Conservation (phyloP, 1,140 invertebrate genomes). For the Phenacoccus solenopsis region DNA sequence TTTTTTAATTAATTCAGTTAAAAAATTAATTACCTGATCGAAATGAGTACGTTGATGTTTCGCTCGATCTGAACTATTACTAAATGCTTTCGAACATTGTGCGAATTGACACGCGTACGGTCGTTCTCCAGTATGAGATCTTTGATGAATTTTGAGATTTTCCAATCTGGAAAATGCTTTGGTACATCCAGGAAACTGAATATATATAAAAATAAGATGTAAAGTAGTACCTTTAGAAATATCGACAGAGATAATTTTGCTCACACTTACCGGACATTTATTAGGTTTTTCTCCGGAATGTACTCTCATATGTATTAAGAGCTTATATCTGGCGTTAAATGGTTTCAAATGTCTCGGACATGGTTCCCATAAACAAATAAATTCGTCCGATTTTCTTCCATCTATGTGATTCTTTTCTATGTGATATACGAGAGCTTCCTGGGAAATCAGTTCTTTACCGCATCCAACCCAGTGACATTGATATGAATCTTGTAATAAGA, state of each 20-base stretch:
- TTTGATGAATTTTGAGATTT: constrained; percentile 89
- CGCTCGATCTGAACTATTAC: constrained; percentile 89
- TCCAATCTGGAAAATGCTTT: constrained; percentile 91
- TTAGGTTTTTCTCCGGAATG: constrained; percentile 94
- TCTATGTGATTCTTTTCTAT: constrained; percentile 87
- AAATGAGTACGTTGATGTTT: constrained; percentile 95
- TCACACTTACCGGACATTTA: constrained; percentile 75
- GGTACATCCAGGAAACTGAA: constrained; percentile 76
- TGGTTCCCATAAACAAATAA: constrained; percentile 80
- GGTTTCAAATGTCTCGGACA: constrained; percentile 72
- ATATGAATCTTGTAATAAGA: background rate
- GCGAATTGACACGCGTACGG: constrained; percentile 76
- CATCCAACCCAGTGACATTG: background rate
- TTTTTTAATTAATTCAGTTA: background rate
- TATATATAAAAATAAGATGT: background rate
- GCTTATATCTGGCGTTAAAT: constrained; percentile 92
- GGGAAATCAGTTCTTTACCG: constrained; percentile 28
- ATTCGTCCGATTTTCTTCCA: constrained; percentile 50
- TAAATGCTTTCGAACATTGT: constrained; percentile 84
- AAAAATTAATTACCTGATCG: constrained; percentile 61
- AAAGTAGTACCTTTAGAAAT: too few species aligned
- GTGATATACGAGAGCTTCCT: constrained; percentile 70
- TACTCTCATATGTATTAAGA: constrained; percentile 91
- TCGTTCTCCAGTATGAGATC: constrained; percentile 84
- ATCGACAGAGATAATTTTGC: background rate